Conservation (phyloP, 2,888 invertebrate species). For the Caenorhabditis sp. region DNA sequence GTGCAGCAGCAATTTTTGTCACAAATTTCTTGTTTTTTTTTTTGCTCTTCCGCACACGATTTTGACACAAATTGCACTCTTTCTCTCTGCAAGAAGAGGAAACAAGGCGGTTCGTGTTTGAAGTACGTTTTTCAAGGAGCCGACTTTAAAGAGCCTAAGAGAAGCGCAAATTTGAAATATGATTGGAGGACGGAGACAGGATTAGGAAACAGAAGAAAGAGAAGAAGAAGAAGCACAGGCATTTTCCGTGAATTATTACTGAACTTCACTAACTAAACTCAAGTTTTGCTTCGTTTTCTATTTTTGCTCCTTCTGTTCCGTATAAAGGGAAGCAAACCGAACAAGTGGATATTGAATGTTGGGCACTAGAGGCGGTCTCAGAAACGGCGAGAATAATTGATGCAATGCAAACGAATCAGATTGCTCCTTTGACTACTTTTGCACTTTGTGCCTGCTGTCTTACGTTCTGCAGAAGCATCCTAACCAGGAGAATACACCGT, state of each 20-base stretch:
- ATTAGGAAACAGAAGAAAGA: constrained; percentile 30
- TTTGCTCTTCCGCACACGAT: neutral
- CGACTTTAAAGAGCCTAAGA: constrained; percentile 46
- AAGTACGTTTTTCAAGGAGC: constrained; percentile 42
- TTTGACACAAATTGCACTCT: constrained; percentile 36
- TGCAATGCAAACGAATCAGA: constrained; percentile 68
- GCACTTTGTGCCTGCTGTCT: constrained; percentile 51
- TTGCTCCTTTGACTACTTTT: constrained; percentile 58
- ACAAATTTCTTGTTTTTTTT: neutral
- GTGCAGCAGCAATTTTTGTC: neutral
- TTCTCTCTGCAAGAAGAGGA: constrained; percentile 2
- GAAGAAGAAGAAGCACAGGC: constrained; percentile 9
- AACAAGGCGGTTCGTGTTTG: constrained; percentile 49
- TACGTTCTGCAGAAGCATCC: constrained; percentile 16
- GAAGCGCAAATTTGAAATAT: constrained; percentile 52
- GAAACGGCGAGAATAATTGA: constrained; percentile 65
- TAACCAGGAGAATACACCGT: constrained; percentile 36
- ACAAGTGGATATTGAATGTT: constrained; percentile 58
- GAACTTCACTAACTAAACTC: constrained; percentile 1
- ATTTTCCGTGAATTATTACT: constrained; percentile 32
- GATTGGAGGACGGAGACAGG: constrained; percentile 40
- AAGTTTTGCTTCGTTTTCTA: neutral
- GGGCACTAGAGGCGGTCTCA: constrained; percentile 57
- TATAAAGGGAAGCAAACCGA: constrained; percentile 8
- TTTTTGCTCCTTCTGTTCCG: neutral